phyloP scores from a whole-genome alignment of 2,797 vertebrate species.

The Alectoris magna region DNA sequence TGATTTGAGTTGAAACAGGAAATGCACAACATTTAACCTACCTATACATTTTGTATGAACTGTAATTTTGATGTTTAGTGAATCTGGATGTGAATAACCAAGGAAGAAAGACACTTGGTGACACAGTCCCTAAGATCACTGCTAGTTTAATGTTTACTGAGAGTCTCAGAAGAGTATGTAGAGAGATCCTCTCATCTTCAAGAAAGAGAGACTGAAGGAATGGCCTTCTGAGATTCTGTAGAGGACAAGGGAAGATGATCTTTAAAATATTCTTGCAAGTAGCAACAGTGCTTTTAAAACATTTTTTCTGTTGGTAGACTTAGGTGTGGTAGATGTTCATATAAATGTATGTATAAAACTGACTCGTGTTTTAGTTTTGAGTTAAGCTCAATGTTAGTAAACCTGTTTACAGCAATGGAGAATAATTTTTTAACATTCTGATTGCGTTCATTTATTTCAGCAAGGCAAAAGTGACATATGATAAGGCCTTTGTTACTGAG shows the following conservation, averaged over 20 bases:
- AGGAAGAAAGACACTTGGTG: background rate
- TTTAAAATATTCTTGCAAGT: background rate
- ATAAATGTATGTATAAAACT: background rate
- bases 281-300: background rate
- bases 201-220: background rate
- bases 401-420: background rate
- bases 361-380: background rate
- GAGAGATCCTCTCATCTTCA: background rate
- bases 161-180: background rate
- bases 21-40: background rate
- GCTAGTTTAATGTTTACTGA: background rate
- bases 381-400: background rate
- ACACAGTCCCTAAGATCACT: background rate
- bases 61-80: background rate
- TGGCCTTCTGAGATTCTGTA: background rate
- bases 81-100: background rate
- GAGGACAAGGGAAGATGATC: background rate
- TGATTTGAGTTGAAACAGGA: background rate
- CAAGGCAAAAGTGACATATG: background rate
- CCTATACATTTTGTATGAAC: background rate
- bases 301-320: background rate
- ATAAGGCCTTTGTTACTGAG: background rate
- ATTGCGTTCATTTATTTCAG: background rate
- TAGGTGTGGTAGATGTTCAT: fast-evolving
- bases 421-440: background rate